These are phyloP conservation scores for Scomber japonicus DNA, from an alignment of 2,113 vertebrate genomes.

Conservation along the genomic window DNA sequence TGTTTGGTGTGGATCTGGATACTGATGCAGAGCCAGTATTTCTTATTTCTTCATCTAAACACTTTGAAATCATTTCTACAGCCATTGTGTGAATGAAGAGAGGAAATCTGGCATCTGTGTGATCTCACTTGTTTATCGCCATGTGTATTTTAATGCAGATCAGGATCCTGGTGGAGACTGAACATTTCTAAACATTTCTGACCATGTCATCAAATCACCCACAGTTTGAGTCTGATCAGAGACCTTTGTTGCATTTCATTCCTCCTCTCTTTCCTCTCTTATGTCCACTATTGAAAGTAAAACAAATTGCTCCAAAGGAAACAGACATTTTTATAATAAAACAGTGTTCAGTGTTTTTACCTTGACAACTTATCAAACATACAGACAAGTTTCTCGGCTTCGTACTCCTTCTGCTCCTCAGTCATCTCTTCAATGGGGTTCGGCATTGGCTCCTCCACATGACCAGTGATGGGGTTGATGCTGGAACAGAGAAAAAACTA, in stretches of 20 bases:
- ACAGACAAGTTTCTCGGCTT: slow-evolving; percentile 96
- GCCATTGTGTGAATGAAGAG: no score
- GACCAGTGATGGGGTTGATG: slow-evolving; percentile 98
- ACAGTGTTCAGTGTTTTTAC: slow-evolving; percentile 74
- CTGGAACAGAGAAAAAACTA: slow-evolving; percentile 72
- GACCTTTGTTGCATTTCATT: no score
- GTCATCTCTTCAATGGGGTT: slow-evolving; percentile 99
- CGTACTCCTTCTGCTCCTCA: slow-evolving; percentile 98
- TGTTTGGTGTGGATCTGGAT: neutral
- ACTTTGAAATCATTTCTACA: no score
- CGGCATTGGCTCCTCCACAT: slow-evolving; percentile 94
- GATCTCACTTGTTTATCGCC: neutral
- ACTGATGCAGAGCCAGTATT: no score
- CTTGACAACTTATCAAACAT: slow-evolving; percentile 98
- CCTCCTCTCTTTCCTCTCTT: no score
- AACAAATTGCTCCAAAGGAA: neutral
- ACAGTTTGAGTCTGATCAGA: no score
- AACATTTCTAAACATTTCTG: no score
- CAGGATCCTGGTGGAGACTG: no score
- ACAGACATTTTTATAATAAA: neutral
- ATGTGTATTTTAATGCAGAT: neutral
- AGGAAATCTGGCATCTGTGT: neutral
- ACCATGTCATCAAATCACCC: no score
- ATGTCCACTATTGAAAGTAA: no score
- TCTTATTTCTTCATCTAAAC: no score